Evolutionary conservation across 2,797 vertebrate species (phyloP), one percentile per base, ranked within the genome.

Genomic region (Lutra lutra): DNA sequence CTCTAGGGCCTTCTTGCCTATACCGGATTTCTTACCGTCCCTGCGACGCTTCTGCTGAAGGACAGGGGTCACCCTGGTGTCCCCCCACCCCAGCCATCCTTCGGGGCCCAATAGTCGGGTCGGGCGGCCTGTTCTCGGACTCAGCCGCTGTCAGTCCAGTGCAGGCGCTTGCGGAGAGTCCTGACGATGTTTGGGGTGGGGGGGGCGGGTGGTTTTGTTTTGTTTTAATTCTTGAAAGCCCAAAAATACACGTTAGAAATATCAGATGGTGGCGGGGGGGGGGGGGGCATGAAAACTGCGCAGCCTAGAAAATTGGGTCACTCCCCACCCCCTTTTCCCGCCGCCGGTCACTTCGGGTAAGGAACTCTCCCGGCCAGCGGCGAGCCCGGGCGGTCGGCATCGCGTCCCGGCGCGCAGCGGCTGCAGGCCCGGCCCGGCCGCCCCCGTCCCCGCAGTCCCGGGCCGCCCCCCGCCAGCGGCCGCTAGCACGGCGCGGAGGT

Each of bases 401-500:
- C 35, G 0, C 1, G 77, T 8, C 3, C 27, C 11, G 2, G 43
- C 8, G 88, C 25, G 25, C 90, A 9, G 51, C 10, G 48, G 15
- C 40, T 8, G 32, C n/a, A 35, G 70, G 58, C 54, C 79, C 1
- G 5, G 68, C 40, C 38, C 43, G 18, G 75, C 17, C 8, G 43
- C 56, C 78, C 78, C 94, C 2, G 2, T 56, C 70, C 56, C 85
- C 48, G 51, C 93, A 72, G 78, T 62, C 95, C 80, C 40, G 20
- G 54, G 43, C 66, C 62, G 91, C 60, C 68, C 88, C 93, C 64
- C 20, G 86, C 78, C 29, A 77, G 54, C 79, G 25, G 97, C 97
- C 77, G 85, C 94, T 94, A 56, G 86, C 89, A 2, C 73, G 91
- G 93, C 96, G 75, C 95, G 78, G 95, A 95, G 97, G 89, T 96